Evolutionary conservation across 1,140 invertebrate species (phyloP).

Genomic region (Temnothorax curvispinosus): DNA sequence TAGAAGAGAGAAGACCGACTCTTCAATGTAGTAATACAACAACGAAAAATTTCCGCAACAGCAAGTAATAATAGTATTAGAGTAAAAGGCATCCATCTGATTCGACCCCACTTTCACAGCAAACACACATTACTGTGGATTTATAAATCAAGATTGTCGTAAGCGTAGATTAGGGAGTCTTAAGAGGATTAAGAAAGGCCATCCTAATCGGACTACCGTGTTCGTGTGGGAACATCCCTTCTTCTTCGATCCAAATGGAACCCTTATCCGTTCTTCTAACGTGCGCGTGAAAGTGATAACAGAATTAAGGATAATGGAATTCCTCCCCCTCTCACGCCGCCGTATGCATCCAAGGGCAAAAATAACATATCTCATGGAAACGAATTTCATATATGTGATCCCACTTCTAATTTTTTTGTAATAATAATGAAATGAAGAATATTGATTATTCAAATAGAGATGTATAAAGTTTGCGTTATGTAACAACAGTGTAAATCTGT

Average conservation of each 20-base stretch:
- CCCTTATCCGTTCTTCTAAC: slow-evolving; percentile 19
- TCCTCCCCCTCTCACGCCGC: not conserved
- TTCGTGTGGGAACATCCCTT: not conserved
- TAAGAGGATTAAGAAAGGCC: slow-evolving; percentile 74
- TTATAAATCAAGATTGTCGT: slow-evolving; percentile 66
- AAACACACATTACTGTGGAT: slow-evolving; percentile 37
- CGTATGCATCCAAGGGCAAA: not conserved
- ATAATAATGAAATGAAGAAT: not conserved
- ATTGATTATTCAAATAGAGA: not conserved
- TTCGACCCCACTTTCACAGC: slow-evolving; percentile 24
- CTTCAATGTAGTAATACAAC: slow-evolving; percentile 2
- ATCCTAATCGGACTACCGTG: slow-evolving; percentile 68
- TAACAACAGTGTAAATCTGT: not conserved
- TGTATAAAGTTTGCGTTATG: not conserved
- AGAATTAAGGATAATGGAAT: slow-evolving; percentile 12
- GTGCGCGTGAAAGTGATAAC: slow-evolving; percentile 29
- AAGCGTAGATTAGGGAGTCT: slow-evolving; percentile 68
- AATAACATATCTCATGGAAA: not conserved
- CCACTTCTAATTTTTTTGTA: not conserved
- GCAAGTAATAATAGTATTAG: not conserved
- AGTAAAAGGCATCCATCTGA: slow-evolving; percentile 7
- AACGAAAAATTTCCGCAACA: slow-evolving; percentile 28
- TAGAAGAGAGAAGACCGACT: not conserved
- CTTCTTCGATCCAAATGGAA: slow-evolving; percentile 8
- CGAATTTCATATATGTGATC: not conserved